These are phyloP conservation scores for Plagiodera versicolora DNA, from an alignment of 2,888 invertebrate genomes.

Conservation along the genomic window DNA sequence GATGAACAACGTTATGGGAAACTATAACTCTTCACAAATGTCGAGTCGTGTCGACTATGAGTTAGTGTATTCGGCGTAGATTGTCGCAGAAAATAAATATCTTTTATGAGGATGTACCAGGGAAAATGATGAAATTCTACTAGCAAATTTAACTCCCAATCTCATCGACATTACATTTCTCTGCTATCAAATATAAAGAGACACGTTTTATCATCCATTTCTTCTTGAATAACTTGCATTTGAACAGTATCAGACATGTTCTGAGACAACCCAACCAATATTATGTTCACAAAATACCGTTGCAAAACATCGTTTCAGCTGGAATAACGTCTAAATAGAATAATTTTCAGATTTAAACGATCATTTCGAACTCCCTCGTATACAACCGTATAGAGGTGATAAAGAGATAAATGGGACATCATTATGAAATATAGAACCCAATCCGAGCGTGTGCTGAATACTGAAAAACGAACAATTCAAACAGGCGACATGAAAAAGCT, in stretches of 20 bases:
- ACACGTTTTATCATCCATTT: too few species aligned
- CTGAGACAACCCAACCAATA: too few species aligned
- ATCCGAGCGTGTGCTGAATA: background rate
- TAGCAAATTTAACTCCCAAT: too few species aligned
- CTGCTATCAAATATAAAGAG: too few species aligned
- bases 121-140: background rate
- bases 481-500: too few species aligned
- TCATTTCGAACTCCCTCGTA: background rate
- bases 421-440: background rate
- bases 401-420: background rate
- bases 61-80: background rate
- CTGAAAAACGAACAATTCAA: background rate
- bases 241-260: too few species aligned
- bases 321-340: too few species aligned
- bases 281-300: too few species aligned
- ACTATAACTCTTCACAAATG: background rate
- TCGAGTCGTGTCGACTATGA: background rate
- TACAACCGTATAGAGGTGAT: background rate
- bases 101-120: background rate
- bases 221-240: too few species aligned
- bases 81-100: background rate
- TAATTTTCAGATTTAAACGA: too few species aligned
- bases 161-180: too few species aligned
- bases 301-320: too few species aligned
- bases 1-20: background rate